These are phyloP conservation scores for Smittia sp. DNA, from an alignment of 2,888 invertebrate genomes.

Conservation along the genomic window DNA sequence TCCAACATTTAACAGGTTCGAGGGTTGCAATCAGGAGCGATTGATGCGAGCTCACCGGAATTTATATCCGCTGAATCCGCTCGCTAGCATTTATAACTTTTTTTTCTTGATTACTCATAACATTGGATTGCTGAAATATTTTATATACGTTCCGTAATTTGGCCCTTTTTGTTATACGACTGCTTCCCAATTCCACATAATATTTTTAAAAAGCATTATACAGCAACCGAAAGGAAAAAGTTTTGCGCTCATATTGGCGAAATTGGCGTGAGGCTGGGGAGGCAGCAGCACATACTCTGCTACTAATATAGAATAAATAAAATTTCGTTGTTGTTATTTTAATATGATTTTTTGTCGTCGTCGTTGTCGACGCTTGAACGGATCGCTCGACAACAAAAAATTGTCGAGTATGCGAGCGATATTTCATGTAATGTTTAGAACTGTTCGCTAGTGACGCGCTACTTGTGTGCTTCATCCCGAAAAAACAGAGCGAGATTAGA, in stretches of 20 bases:
- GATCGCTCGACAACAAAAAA: conserved; percentile 1
- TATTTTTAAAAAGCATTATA: conserved; percentile 4
- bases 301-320: conserved; percentile 15
- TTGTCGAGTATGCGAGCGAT: background rate
- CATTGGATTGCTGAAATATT: conserved; percentile 1
- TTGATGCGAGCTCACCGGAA: background rate
- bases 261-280: background rate
- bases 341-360: conserved; percentile 24
- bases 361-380: background rate
- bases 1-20: conserved; percentile 7
- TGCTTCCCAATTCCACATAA: background rate
- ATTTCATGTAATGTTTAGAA: conserved; percentile 20
- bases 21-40: conserved; percentile 13
- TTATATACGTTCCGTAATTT: background rate
- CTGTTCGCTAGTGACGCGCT: conserved; percentile 23
- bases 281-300: background rate
- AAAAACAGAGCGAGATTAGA: background rate
- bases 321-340: conserved; percentile 31
- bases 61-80: background rate
- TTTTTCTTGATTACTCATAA: conserved; percentile 31
- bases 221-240: background rate
- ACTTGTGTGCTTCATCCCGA: conserved; percentile 19
- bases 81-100: background rate
- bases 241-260: background rate
- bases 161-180: background rate